Base-by-base conservation (phyloP, 1,140 invertebrate genomes). In the Delia radicum region DNA sequence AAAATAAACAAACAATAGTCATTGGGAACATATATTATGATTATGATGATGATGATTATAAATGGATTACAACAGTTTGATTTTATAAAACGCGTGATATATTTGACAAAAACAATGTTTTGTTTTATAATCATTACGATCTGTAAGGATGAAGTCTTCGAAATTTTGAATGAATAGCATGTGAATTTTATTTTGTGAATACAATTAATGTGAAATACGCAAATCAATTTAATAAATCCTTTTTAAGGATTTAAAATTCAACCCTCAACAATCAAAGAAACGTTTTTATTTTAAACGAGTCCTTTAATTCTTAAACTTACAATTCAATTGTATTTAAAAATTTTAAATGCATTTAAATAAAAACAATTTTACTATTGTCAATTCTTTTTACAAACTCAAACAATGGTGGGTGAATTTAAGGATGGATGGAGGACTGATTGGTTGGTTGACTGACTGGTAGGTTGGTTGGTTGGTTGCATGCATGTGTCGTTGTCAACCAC, bases 261-360 rank as follows among this genome's bases (percentile, higher is more conserved):
- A 21, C 48, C 48, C 48, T 42, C 3, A 42, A 42, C n/a, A 15
- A 7, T 33, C 4, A 4, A n/a, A n/a, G 4, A 33, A 33, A 7
- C 13, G 13, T 33, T 33, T 33, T 10, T 10, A 33, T 4, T 7
- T 42, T 42, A 42, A 55, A 55, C 8, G 18, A 8, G 4, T 4
- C n/a, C 46, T 42, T 42, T 5, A 13, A 18, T 55, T 55, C 21
- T 15, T 31, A 67, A 67, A 67, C 63, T 67, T 67, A 67, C 63
- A 67, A 67, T 67, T 67, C 63, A 67, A 67, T 67, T 67, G 63
- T 29, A 29, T 63, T 29, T 12, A 67, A 67, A 67, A 67, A 13
- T 31, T 55, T 55, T 31, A 67, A 67, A 29, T 67, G 28, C 63
- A 67, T 67, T 67, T 67, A 67, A 63, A 63, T 63, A 63, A 24